Conservation (phyloP, 2,888 invertebrate genomes). For the Drosophila incognita region DNA sequence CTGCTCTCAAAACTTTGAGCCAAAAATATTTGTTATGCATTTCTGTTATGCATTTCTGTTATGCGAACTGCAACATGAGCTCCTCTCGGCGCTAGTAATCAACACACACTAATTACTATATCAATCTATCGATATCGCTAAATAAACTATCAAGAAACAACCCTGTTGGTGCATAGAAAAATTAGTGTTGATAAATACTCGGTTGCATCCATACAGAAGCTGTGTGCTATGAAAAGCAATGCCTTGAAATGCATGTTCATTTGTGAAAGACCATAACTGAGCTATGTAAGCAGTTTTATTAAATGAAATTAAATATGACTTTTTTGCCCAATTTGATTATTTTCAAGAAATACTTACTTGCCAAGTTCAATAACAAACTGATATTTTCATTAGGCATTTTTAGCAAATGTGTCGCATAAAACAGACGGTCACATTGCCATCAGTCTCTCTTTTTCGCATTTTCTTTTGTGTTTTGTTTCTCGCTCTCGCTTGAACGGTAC, state of each 20-base stretch:
- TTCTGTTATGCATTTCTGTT: constrained; percentile 7
- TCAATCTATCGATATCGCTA: constrained; percentile 22
- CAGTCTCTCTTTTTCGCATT: constrained; percentile 53
- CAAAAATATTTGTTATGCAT: constrained; percentile 47
- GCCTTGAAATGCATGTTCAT: background rate
- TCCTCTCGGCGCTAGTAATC: constrained; percentile 49
- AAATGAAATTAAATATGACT: background rate
- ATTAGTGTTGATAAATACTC: constrained; percentile 18
- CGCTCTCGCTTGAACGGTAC: constrained; percentile 65
- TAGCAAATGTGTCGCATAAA: accelerated
- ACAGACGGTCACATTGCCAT: constrained; percentile 28
- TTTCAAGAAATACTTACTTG: background rate
- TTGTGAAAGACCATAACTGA: background rate
- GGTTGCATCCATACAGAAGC: background rate
- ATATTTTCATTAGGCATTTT: constrained; percentile 16
- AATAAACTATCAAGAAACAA: background rate
- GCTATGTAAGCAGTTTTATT: background rate
- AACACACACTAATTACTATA: constrained; percentile 51
- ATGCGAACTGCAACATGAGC: constrained; percentile 5
- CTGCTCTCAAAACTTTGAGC: constrained; percentile 29
- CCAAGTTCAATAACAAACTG: background rate
- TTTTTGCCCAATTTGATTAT: background rate
- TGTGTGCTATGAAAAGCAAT: constrained; percentile 12
- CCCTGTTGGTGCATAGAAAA: background rate
- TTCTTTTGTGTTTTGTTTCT: constrained; percentile 62